Percentiles rank a stretch among this genome's conserved stretches.
Conservation (phyloP, 2,888 invertebrate genomes). For the Lumbricus terrestris region DNA sequence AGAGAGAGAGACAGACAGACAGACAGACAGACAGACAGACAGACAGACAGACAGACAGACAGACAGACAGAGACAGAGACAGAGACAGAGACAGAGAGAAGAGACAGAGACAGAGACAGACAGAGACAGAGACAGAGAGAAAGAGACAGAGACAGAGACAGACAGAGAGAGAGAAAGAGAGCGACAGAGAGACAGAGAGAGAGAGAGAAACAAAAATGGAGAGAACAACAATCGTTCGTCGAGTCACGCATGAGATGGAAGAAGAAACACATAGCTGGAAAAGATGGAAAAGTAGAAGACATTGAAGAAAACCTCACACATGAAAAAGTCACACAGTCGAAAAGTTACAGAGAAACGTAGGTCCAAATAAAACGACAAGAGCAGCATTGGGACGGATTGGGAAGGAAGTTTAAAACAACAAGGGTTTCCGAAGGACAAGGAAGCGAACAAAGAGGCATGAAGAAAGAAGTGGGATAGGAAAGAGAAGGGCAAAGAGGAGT, state of each 20-base stretch:
- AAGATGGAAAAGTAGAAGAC: neutral
- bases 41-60: neutral
- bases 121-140: neutral
- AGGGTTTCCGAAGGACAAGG: neutral
- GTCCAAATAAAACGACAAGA: neutral
- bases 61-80: neutral
- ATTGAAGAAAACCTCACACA: neutral
- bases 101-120: neutral
- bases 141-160: neutral
- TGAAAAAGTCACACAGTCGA: neutral
- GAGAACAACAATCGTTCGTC: neutral
- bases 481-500: neutral
- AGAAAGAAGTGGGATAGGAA: neutral
- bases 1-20: too few relatives aligned
- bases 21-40: too few relatives aligned
- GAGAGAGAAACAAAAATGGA: conserved; percentile 6
- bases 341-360: neutral
- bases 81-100: neutral
- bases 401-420: neutral
- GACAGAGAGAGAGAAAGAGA: neutral
- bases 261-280: too few relatives aligned
- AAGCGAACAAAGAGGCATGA: neutral
- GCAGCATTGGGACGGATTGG: neutral
- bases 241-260: too few relatives aligned
- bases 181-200: neutral